Evolutionary conservation across 2,113 vertebrate species (phyloP).

Genomic region (Poeciliopsis turrubarensis): DNA sequence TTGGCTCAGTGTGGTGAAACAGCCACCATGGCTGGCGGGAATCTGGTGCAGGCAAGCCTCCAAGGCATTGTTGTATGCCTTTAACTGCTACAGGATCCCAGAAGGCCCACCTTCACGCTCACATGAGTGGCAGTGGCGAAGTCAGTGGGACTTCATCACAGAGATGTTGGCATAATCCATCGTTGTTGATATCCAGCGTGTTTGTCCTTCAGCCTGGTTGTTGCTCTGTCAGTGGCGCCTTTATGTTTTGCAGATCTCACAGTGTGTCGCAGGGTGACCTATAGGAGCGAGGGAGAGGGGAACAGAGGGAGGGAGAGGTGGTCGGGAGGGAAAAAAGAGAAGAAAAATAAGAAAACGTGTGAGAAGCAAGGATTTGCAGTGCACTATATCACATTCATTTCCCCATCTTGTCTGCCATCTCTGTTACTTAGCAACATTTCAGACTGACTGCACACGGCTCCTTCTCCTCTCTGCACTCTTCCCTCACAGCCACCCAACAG

Average conservation of each 20-base stretch:
- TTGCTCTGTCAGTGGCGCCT: slow-evolving; percentile 58
- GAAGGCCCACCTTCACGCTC: slow-evolving; percentile 55
- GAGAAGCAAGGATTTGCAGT: slow-evolving; percentile 72
- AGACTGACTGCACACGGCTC: slow-evolving; percentile 75
- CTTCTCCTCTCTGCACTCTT: slow-evolving; percentile 60
- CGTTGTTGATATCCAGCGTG: slow-evolving; percentile 68
- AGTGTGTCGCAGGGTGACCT: slow-evolving; percentile 64
- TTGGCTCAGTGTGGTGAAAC: slow-evolving; percentile 39
- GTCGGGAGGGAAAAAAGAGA: slow-evolving; percentile 31
- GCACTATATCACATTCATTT: slow-evolving; percentile 74
- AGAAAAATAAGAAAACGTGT: slow-evolving; percentile 62
- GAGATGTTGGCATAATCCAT: slow-evolving; percentile 69
- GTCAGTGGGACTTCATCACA: slow-evolving; percentile 69
- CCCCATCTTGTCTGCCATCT: slow-evolving; percentile 70
- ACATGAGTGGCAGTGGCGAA: slow-evolving; percentile 53
- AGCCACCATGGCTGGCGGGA: slow-evolving; percentile 56
- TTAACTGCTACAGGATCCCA: slow-evolving; percentile 58
- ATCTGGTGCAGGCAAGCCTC: slow-evolving; percentile 56
- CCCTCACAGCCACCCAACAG: slow-evolving; percentile 53
- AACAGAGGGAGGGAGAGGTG: slow-evolving; percentile 16
- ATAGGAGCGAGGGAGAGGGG: slow-evolving; percentile 44
- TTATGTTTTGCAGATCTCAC: slow-evolving; percentile 71
- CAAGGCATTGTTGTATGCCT: slow-evolving; percentile 68
- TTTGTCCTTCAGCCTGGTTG: slow-evolving; percentile 57
- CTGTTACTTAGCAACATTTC: slow-evolving; percentile 82